Evolutionary conservation across 1,140 invertebrate species (phyloP).

Genomic region (Mercenaria mercenaria): DNA sequence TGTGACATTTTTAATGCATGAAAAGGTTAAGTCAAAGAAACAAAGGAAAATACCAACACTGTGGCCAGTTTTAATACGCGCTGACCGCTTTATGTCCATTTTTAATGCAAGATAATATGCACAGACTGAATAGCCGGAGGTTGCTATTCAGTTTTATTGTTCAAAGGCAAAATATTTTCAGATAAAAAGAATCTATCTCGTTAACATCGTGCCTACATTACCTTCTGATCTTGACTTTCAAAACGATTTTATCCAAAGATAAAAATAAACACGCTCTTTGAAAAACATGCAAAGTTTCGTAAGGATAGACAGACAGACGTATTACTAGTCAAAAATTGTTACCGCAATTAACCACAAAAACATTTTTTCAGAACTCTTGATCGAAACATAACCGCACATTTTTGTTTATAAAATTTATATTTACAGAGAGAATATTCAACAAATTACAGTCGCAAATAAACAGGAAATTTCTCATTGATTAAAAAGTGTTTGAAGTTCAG

Average conservation of each 20-base stretch:
- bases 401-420: too few species aligned
- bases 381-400: too few species aligned
- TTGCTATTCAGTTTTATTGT: neutral
- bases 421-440: too few species aligned
- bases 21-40: neutral
- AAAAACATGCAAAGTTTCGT: neutral
- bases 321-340: too few species aligned
- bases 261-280: neutral
- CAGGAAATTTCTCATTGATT: too few species aligned
- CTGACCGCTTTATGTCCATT: neutral
- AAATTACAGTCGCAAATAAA: too few species aligned
- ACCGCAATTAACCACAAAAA: too few species aligned
- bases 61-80: neutral
- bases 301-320: too few species aligned
- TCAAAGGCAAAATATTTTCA: neutral
- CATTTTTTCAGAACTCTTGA: too few species aligned
- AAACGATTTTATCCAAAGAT: slow-evolving; percentile 6
- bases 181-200: neutral
- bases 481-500: too few species aligned
- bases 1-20: neutral
- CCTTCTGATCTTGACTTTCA: neutral
- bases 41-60: slow-evolving; percentile 6
- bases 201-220: neutral
- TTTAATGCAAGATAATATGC: slow-evolving; percentile 10
- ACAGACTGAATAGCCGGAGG: neutral